A percentile compares a stretch with the other conserved stretches of the same genome.
phyloP scores from a whole-genome alignment of 2,113 vertebrate genomes.

The Tragelaphus scriptus region DNA sequence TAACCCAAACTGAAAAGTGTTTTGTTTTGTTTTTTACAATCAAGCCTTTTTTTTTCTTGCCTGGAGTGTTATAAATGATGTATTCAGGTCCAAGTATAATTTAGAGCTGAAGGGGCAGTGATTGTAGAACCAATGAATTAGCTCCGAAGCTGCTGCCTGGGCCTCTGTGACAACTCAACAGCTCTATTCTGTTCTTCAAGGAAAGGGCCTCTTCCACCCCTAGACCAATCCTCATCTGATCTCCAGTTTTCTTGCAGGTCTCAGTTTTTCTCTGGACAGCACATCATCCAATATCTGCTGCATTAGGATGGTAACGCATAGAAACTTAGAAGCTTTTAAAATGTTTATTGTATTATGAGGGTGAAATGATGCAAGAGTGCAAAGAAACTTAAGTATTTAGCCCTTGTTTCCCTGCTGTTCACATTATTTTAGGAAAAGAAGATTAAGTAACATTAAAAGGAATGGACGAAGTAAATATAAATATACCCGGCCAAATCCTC shows the following conservation, averaged over 20 bases:
- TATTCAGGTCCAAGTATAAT: not conserved
- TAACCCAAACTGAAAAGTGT: not conserved
- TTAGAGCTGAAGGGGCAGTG: not conserved
- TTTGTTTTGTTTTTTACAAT: not conserved
- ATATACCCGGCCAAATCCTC: constrained; percentile 34
- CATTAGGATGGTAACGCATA: constrained; percentile 18
- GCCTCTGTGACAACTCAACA: not conserved
- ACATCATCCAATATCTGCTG: not conserved
- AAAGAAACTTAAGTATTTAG: constrained; percentile 76
- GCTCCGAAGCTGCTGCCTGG: not conserved
- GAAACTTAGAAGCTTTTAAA: constrained; percentile 69
- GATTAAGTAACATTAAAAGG: constrained; percentile 27
- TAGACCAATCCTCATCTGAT: not conserved
- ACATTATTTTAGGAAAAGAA: constrained; percentile 70
- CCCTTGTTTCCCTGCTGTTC: constrained; percentile 63
- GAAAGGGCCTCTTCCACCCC: not conserved
- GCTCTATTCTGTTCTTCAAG: not conserved
- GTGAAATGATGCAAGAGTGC: constrained; percentile 77
- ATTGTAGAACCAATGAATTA: not conserved
- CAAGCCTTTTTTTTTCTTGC: not conserved
- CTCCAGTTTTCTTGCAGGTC: not conserved
- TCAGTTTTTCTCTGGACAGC: not conserved
- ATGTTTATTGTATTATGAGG: constrained; percentile 77
- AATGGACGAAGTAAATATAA: constrained; percentile 31
- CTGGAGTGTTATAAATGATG: constrained; percentile 29